phyloP scores from a whole-genome alignment of 2,113 vertebrate genomes.

The Pelodiscus sinensis region DNA sequence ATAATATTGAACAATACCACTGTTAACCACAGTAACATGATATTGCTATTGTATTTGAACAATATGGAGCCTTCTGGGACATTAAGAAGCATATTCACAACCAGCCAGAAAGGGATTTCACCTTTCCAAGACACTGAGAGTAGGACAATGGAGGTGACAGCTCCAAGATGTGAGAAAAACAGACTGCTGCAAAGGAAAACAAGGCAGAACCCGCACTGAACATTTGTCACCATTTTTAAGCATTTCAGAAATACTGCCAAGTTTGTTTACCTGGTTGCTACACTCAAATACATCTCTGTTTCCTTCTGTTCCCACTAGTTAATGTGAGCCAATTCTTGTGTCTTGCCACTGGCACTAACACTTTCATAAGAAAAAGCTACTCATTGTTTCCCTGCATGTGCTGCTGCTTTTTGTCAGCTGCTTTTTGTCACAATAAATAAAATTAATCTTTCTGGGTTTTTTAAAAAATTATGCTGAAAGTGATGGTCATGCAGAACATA shows the following conservation, averaged over 20 bases:
- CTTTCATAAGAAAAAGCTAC: not conserved
- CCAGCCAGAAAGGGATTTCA: too few relatives aligned
- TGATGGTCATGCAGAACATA: not conserved
- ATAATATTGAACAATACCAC: not conserved
- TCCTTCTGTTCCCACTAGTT: not conserved
- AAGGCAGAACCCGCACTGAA: not conserved
- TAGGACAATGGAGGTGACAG: not conserved
- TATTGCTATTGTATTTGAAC: not conserved
- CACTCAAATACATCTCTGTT: not conserved
- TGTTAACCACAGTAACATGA: not conserved
- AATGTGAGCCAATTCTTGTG: not conserved
- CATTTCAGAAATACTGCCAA: not conserved
- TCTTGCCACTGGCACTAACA: not conserved
- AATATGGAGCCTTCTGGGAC: not conserved
- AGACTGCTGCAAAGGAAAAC: not conserved
- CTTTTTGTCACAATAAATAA: not conserved
- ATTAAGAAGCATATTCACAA: not conserved
- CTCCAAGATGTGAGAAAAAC: not conserved
- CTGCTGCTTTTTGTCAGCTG: not conserved
- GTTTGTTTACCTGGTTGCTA: not conserved
- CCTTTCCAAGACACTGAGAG: not conserved
- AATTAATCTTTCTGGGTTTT: not conserved
- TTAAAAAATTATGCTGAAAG: not conserved
- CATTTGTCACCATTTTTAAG: not conserved
- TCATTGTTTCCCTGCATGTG: not conserved